Base-by-base conservation (phyloP, 2,888 invertebrate species). In the Chaetogeoica ovagalla region DNA sequence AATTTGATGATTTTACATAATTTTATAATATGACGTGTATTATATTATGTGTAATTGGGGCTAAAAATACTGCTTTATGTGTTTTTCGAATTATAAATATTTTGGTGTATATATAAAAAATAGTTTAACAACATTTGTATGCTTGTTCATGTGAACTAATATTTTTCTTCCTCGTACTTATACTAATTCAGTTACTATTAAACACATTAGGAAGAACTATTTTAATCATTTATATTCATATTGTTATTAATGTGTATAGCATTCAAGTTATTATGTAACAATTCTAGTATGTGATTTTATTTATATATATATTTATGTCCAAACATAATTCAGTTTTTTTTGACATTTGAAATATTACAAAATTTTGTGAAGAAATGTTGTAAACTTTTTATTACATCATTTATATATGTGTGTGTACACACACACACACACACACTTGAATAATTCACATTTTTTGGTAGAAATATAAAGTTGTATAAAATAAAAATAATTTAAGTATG, bases 121-220 rank as follows among this genome's bases (percentile, higher is more conserved):
- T 79, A 71, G 71, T 71, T 70, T 79, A 79, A 79, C 62, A 79
- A 79, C 0, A 71, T 79, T 55, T 71, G 77, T 77, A 30, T 77
- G 79, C 79, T 79, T 79, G 71, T 63, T 71, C 43, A 79, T 71
- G 19, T 79, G 57, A 71, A 79, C 79, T 79, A 79, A 79, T 79
- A 63, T 79, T 39, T 71, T 79, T 63, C 71, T 79, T 79, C 69
- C 65, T 43, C 13, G 11, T 57, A 39, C 57, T 75, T 75, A 52
- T 79, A 79, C 70, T 70, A 79, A 79, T 79, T 71, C 62, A 57
- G 63, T 79, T 71, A n/a, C n/a, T n/a, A 63, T 55, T 68, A 70
- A 76, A 68, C 59, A 43, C 55, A 39, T 57, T 65, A n/a, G 66
- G 68, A 8, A 68, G 43, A 68, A 59, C 1, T 48, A 48, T 48